Evolutionary conservation across 2,797 vertebrate species (phyloP), one percentile per base, ranked within the genome.

Genomic region (Sphenodon punctatus): DNA sequence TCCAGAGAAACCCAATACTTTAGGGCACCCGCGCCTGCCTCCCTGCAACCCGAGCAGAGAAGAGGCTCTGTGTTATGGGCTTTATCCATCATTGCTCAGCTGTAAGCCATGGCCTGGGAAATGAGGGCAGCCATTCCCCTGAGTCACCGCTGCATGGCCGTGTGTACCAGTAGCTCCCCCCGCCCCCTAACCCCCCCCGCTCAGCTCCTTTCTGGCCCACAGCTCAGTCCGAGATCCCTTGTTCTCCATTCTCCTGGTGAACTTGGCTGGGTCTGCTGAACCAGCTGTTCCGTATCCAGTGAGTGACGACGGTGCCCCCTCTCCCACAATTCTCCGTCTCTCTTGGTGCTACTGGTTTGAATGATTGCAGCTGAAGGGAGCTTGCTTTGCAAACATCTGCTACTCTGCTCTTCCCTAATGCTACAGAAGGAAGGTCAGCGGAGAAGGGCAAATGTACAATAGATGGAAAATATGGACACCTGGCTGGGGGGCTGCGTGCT

Each of bases 51-150:
- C 22, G 14, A 4, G n/a, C 23, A 7, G 38, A 72, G 64, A 45
- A 79, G 87, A 80, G 88, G 88, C 80, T 86, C 81, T 71, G 3
- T 49, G 81, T 64, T 9, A 7, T 59, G 85, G 80, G n/a, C 61
- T 92, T 91, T 87, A 82, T 91, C 89, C 87, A 65, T 92, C 90
- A 89, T 38, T 74, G 0, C 78, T 68, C 27, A 23, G 10, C 71
- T 78, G 58, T 1, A 4, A 67, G 68, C 46, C 38, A 46, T 1
- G 39, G 84, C 39, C 86, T 80, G 83, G 88, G 87, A 91, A 93
- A 85, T 11, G 36, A 34, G 42, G 0, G 0, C 56, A 36, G 77
- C 69, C 7, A 80, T 89, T 90, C 89, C 86, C 88, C 39, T 7
- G 80, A 82, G 87, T 36, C 87, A 74, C 20, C 39, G 22, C 60